Evolutionary conservation across 2,113 vertebrate genomes (phyloP).

Genomic region (Sminthopsis crassicaudata): DNA sequence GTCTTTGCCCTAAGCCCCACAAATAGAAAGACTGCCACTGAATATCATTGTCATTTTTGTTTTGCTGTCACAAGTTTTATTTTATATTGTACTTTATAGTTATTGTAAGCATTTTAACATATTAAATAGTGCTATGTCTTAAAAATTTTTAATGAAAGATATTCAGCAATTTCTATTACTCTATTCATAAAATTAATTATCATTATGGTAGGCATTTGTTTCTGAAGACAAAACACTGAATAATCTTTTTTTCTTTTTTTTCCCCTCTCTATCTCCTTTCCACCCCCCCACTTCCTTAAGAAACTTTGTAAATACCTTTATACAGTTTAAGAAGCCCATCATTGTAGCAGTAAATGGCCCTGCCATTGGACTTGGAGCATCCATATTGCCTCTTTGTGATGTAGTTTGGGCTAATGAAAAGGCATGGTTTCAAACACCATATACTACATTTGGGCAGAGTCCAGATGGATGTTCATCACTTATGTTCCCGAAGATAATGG

Average conservation of each 20-base stretch:
- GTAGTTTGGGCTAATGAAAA: conserved; percentile 99
- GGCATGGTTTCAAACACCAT: conserved; percentile 99
- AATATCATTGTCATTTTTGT: accelerated
- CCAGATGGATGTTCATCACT: conserved; percentile 96
- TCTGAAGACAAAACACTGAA: conserved; percentile 50
- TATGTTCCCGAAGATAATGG: conserved; percentile 97
- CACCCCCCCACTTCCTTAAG: conserved; percentile 83
- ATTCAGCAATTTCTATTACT: not conserved
- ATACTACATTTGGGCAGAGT: conserved; percentile 95
- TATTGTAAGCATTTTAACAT: accelerated
- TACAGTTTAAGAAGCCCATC: conserved; percentile 99
- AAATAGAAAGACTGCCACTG: not conserved
- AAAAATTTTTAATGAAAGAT: not conserved
- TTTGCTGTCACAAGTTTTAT: accelerated
- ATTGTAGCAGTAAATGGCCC: conserved; percentile 97
- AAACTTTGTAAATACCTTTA: conserved; percentile 98
- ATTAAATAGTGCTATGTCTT: not conserved
- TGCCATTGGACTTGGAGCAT: conserved; percentile 95
- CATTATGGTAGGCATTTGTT: conserved; percentile 54
- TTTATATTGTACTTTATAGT: accelerated
- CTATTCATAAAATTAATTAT: conserved; percentile 28
- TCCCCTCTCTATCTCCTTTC: not conserved
- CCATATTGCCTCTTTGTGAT: conserved; percentile 96
- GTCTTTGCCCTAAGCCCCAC: not conserved
- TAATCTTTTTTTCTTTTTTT: conserved; percentile 72